Conservation (phyloP, 2,113 vertebrate genomes). For the Tichodroma muraria region DNA sequence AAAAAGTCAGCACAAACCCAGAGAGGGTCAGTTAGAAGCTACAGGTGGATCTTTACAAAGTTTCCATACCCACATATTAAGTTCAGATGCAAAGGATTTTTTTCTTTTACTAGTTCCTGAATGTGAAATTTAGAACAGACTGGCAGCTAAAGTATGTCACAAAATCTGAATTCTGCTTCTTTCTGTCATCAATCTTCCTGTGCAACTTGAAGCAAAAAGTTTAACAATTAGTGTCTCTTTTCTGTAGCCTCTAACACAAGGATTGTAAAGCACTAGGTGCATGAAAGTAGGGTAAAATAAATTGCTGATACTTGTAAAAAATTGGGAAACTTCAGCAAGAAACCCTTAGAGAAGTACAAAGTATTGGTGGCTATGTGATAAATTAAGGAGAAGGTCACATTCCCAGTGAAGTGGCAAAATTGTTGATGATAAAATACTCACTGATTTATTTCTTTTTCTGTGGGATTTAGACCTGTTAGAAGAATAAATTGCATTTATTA, state of each 20-base stretch:
- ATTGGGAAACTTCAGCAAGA: not conserved
- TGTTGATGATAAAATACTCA: not conserved
- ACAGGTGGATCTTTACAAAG: not conserved
- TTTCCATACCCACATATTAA: not conserved
- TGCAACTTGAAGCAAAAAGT: not conserved
- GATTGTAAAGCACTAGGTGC: not conserved
- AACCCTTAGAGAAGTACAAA: not conserved
- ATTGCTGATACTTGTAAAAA: not conserved
- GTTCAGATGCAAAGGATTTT: not conserved
- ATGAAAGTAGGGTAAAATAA: not conserved
- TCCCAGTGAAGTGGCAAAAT: not conserved
- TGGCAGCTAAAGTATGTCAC: not conserved
- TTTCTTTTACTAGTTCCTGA: not conserved
- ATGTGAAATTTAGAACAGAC: not conserved
- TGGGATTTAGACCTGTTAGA: not conserved
- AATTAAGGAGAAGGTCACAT: not conserved
- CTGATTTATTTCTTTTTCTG: not conserved
- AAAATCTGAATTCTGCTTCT: not conserved
- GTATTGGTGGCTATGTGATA: not conserved
- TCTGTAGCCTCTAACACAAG: not conserved
- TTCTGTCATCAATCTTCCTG: not conserved
- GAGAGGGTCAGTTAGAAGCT: not conserved
- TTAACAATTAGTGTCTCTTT: not conserved
- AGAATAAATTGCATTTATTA: not conserved
- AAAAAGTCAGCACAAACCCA: not conserved